These are phyloP conservation scores for Amblyornis subalaris DNA, from an alignment of 2,113 vertebrate species.

Conservation along the genomic window DNA sequence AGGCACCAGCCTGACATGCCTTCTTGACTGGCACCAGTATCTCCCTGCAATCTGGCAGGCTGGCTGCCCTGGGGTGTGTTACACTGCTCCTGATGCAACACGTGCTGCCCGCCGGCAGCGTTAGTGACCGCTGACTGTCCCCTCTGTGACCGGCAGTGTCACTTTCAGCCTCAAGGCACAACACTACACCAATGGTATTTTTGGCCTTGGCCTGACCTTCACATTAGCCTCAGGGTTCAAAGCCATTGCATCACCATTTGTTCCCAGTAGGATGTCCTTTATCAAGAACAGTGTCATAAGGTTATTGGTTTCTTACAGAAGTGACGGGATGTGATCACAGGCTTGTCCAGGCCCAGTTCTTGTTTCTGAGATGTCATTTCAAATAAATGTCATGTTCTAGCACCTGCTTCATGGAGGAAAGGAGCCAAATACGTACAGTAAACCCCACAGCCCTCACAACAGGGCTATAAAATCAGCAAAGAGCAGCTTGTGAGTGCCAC, in stretches of 20 bases:
- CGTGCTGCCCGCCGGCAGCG: neutral
- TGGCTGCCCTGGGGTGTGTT: neutral
- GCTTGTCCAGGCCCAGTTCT: neutral
- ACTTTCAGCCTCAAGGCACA: neutral
- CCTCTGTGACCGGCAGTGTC: neutral
- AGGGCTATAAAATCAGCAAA: neutral
- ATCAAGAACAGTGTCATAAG: neutral
- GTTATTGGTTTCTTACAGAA: neutral
- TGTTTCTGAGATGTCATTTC: neutral
- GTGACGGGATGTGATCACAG: neutral
- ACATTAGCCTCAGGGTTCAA: neutral
- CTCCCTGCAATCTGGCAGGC: neutral
- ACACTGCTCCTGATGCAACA: neutral
- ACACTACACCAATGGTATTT: neutral
- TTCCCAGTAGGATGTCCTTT: neutral
- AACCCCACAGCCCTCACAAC: neutral
- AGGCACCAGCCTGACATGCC: neutral
- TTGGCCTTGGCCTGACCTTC: conserved; percentile 8
- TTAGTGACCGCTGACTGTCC: neutral
- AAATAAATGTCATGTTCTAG: neutral
- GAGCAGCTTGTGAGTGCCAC: neutral
- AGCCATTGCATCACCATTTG: neutral
- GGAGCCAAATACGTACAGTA: fast-evolving
- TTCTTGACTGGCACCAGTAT: neutral
- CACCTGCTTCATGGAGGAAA: neutral